Base-by-base conservation (phyloP, 2,888 invertebrate genomes). In the Pheosia tremula region DNA sequence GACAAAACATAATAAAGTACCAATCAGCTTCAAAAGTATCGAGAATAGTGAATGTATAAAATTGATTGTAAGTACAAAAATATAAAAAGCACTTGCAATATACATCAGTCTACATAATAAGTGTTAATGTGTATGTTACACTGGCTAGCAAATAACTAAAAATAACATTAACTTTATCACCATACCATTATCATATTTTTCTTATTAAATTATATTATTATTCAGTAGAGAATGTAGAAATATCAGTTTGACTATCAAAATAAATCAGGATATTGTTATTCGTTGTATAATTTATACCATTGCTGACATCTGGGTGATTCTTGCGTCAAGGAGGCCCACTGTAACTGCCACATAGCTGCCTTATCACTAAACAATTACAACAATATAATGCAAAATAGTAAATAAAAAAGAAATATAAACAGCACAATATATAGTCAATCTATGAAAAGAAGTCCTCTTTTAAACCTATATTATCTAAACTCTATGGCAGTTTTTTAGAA, bases 401-500 rank as follows among this genome's bases (percentile, higher is more conserved):
- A 80, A 74, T 57, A 49, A 63, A 72, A 69, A 74, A 54, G n/a
- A 68, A 80, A 83, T 86, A 85, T 82, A 84, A 83, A 87, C 85
- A 86, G 82, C 83, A 84, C 77, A 81, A 78, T 81, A 77, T 77
- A 77, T 77, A 81, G 70, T 78, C 80, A 75, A 79, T 80, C 80
- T 81, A 80, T 71, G 73, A 81, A 78, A 82, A 80, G 64, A 81
- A 79, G 78, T 84, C 75, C 69, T 81, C 75, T 81, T 78, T 79
- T 80, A 75, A 75, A 74, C 75, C 80, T 86, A 84, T 74, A 66
- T 24, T 24, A 24, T 74, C 83, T 87, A 84, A 77, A 80, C 72
- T 74, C 84, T 89, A 89, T 82, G 87, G 88, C 87, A 87, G 89
- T 89, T 82, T 82, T 86, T 89, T 92, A 92, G 88, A 93, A 92